phyloP scores from a whole-genome alignment of 2,888 invertebrate genomes.

The Tipula vernalis region DNA sequence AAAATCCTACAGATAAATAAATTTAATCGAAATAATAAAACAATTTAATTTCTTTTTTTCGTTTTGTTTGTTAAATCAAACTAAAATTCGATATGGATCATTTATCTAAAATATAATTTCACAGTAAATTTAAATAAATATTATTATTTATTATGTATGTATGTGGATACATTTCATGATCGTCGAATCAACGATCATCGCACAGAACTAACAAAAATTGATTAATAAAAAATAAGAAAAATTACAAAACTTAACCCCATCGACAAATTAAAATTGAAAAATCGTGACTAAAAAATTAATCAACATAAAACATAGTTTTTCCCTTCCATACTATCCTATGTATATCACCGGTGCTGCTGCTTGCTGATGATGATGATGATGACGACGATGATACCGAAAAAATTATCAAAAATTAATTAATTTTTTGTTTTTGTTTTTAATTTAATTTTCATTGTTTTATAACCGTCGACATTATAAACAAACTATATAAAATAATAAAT shows the following conservation, averaged over 20 bases:
- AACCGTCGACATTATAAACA: not conserved
- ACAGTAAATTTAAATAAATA: not conserved
- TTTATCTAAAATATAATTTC: constrained; percentile 4
- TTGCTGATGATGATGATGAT: not conserved
- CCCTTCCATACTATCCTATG: not conserved
- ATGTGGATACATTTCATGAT: not conserved
- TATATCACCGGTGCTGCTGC: not conserved
- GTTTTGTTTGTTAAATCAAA: not conserved
- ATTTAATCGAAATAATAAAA: not conserved
- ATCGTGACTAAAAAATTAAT: not conserved
- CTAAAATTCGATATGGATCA: not conserved
- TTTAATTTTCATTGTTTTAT: not conserved
- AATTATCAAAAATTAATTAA: not conserved
- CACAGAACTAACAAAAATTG: not conserved
- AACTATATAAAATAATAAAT: not conserved
- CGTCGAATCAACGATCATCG: not conserved
- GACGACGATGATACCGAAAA: not conserved
- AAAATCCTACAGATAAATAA: not conserved
- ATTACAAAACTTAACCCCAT: not conserved
- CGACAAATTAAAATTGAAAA: not conserved
- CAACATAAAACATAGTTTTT: not conserved
- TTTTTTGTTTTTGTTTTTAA: not conserved
- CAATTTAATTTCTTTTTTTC: not conserved
- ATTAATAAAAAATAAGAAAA: not conserved
- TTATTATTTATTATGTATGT: not conserved